Percentiles rank a stretch among this genome's conserved stretches.
Evolutionary conservation across 1,140 invertebrate species (phyloP).

Genomic region (Phymorhynchus buccinoides): DNA sequence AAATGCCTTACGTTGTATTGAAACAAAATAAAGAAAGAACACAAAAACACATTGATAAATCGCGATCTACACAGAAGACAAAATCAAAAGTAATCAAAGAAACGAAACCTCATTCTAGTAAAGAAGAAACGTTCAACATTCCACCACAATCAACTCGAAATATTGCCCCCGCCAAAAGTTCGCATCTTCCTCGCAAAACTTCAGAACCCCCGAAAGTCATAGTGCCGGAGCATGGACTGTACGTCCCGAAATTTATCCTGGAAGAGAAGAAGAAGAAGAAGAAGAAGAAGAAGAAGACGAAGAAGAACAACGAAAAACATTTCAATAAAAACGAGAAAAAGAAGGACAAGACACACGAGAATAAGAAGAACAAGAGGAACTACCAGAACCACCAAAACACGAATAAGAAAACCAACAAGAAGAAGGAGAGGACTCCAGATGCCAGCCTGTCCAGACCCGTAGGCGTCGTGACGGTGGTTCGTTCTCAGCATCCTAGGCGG

Average conservation of each 20-base stretch:
- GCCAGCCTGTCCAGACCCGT: not conserved
- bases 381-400: no score
- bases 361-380: no score
- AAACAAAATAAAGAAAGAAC: not conserved
- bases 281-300: not conserved
- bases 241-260: slow-evolving; percentile 26
- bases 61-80: not conserved
- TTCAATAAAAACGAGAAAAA: no score
- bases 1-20: not conserved
- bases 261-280: not conserved
- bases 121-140: slow-evolving; percentile 17
- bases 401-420: no score
- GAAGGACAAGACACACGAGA: no score
- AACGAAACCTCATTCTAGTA: not conserved
- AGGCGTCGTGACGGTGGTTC: not conserved
- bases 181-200: no score
- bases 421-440: no score
- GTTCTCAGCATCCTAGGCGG: no score
- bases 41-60: not conserved
- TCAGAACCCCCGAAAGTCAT: slow-evolving; percentile 40
- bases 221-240: slow-evolving; percentile 47
- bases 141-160: not conserved
- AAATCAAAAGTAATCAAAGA: not conserved
- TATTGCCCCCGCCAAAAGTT: no score
- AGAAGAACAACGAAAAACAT: no score